These are phyloP conservation scores for Cynodonichthys magdalenae DNA, from an alignment of 2,797 vertebrate genomes.

Conservation along the genomic window DNA sequence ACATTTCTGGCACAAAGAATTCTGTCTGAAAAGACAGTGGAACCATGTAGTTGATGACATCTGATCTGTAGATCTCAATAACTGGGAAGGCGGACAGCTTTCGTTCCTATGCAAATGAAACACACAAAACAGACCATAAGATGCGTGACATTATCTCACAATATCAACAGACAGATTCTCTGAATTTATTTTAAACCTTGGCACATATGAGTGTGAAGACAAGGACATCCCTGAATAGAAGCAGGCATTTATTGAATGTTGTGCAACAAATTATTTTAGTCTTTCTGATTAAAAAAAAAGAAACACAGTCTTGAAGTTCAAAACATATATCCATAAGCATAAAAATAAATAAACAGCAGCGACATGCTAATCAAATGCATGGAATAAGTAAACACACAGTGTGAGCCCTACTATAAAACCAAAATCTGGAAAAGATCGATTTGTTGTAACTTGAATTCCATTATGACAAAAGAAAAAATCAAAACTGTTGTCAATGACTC, in stretches of 20 bases:
- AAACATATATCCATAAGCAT: background rate
- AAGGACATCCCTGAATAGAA: slow-evolving; percentile 5
- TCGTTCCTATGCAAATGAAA: slow-evolving; percentile 82
- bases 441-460: no score
- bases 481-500: no score
- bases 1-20: slow-evolving; percentile 95
- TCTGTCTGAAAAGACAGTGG: slow-evolving; percentile 92
- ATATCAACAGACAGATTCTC: background rate
- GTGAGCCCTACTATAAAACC: no score
- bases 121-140: slow-evolving; percentile 16
- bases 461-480: no score
- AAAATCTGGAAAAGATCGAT: no score
- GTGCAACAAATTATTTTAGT: slow-evolving; percentile 1
- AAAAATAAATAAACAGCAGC: no score
- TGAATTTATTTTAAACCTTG: background rate
- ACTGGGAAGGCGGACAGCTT: slow-evolving; percentile 90
- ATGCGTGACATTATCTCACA: background rate
- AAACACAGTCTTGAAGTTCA: background rate
- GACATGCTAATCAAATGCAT: no score
- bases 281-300: background rate
- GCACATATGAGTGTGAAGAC: background rate
- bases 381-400: no score
- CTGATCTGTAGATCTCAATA: slow-evolving; percentile 89
- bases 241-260: background rate
- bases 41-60: slow-evolving; percentile 91